Conservation (phyloP, 2,888 invertebrate species). For the Erebia aethiops region DNA sequence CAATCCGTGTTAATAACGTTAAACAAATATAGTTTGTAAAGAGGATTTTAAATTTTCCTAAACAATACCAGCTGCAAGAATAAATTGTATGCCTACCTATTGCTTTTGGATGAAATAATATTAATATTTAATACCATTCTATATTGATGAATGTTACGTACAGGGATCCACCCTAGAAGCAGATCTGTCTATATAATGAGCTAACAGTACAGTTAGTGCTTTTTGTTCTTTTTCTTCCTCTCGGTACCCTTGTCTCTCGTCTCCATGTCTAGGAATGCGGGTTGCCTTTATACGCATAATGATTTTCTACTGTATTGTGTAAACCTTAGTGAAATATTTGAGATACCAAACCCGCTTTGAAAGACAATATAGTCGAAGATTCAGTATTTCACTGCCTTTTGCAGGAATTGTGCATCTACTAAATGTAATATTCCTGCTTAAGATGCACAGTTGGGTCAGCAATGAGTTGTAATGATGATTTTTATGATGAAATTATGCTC, state of each 20-base stretch:
- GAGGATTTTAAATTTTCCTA: no score
- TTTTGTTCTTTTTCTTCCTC: background rate
- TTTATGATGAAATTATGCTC: no score
- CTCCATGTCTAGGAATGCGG: conserved; percentile 14
- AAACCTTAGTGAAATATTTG: conserved; percentile 11
- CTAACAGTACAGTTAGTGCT: background rate
- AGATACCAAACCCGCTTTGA: conserved; percentile 14
- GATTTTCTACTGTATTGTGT: conserved; percentile 11
- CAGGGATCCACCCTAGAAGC: background rate
- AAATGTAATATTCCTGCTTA: no score
- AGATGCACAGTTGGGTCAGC: no score
- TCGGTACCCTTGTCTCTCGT: background rate
- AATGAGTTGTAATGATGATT: no score
- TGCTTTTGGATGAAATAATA: no score
- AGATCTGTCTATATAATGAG: background rate
- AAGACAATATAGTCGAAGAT: conserved; percentile 4
- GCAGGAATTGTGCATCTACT: background rate
- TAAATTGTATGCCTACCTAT: conserved; percentile 11
- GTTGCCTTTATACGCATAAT: conserved; percentile 10
- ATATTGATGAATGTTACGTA: background rate
- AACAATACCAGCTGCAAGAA: conserved; percentile 4
- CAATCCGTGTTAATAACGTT: background rate
- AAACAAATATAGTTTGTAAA: background rate
- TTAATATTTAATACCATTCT: background rate
- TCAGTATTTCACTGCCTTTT: background rate